Evolutionary conservation across 1,140 invertebrate species (phyloP).

Genomic region (Papilio aristodemus): DNA sequence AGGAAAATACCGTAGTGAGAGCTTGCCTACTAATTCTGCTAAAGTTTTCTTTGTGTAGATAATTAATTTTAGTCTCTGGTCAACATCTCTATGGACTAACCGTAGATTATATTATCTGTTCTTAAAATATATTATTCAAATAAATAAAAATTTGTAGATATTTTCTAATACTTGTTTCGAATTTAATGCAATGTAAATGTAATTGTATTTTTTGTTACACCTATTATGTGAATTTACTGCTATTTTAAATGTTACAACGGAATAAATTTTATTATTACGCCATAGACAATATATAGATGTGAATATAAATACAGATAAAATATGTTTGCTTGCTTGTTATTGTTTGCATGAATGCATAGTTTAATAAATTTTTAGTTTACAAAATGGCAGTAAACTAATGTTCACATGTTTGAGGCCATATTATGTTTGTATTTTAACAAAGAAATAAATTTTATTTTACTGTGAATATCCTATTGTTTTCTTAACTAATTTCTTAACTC

Average conservation of each 20-base stretch:
- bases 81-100: too few species aligned
- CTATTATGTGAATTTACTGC: background rate
- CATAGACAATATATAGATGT: background rate
- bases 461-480: too few species aligned
- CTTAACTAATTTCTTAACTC: too few species aligned
- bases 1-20: too few species aligned
- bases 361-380: background rate
- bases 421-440: constrained; percentile 3
- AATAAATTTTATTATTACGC: background rate
- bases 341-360: background rate
- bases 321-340: background rate
- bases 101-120: too few species aligned
- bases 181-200: background rate
- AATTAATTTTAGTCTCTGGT: too few species aligned
- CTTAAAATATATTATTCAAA: background rate
- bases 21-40: too few species aligned
- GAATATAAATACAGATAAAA: background rate
- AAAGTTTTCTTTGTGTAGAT: too few species aligned
- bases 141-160: background rate
- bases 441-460: constrained; percentile 8
- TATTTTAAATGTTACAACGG: background rate
- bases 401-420: background rate
- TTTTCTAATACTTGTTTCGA: background rate
- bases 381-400: background rate
- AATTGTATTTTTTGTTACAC: background rate